Evolutionary conservation across 2,888 invertebrate genomes (phyloP), one percentile per base, ranked within the genome.

Genomic region (Dioctria linearis): DNA sequence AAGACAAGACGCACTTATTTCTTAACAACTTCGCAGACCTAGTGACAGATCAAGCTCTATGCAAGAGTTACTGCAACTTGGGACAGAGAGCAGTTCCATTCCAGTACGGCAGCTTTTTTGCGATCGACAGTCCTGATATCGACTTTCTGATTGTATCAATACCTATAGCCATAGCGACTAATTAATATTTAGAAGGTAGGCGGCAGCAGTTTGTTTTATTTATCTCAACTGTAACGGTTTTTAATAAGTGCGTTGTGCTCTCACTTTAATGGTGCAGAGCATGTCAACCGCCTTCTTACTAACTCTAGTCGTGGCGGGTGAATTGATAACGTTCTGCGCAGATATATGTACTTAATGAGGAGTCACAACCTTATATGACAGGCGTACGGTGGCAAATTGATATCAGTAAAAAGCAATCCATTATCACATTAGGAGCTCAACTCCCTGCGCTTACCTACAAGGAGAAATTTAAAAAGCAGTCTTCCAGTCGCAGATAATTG

Each of bases 111-210:
- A 46, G 75, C 57, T 61, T 75, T 75, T 75, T 71, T 13, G 61
- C 75, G 75, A 75, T 75, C 42, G 37, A n/a, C 75, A 65, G 40
- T 39, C 42, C 25, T 59, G 75, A 75, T 75, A 75, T 75, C 42
- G 42, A 75, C 75, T 75, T 75, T 75, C 75, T 59, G 75, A 75
- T 75, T 75, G 75, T 75, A 75, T 75, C 75, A 43, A 59, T 59
- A 42, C 46, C 25, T 25, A 25, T 25, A 25, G 25, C 25, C 25
- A 25, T 25, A 25, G 75, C 57, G 75, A 75, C 75, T 75, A 75
- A 75, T 75, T 75, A 75, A 75, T 75, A 75, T 75, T 75, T 75
- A 75, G 75, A 75, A 75, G 75, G 75, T 75, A 75, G 75, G 75
- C 75, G 75, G 75, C 61, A 75, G 75, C 25, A 25, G 25, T 25